phyloP scores from a whole-genome alignment of 2,797 vertebrate species.

The Hybognathus amarus region DNA sequence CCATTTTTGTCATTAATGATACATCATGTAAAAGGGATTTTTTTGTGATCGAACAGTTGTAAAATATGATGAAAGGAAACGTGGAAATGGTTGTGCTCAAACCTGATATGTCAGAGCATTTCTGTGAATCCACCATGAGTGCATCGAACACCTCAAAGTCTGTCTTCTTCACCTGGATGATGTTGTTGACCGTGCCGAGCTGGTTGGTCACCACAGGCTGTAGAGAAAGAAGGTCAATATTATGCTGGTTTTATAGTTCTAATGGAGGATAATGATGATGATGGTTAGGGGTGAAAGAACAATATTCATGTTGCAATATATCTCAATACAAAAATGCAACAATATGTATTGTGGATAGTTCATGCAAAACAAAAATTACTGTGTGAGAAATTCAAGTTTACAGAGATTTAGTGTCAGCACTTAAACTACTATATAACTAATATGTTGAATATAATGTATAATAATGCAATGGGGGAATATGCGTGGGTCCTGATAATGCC shows the following conservation, averaged over 20 bases:
- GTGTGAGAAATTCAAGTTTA: no score
- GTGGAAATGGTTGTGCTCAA: slow-evolving; percentile 53
- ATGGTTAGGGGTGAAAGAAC: background rate
- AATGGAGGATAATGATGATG: background rate
- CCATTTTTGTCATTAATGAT: background rate
- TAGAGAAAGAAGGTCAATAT: slow-evolving; percentile 1
- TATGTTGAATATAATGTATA: no score
- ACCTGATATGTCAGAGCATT: slow-evolving; percentile 96
- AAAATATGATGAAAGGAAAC: background rate
- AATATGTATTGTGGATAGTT: no score
- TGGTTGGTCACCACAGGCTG: slow-evolving; percentile 94
- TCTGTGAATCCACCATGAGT: slow-evolving; percentile 98
- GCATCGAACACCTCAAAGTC: slow-evolving; percentile 99
- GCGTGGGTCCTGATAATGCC: no score
- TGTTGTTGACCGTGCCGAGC: slow-evolving; percentile 94
- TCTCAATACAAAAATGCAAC: no score
- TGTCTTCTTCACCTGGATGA: slow-evolving; percentile 98
- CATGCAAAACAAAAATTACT: no score
- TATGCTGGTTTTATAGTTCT: background rate
- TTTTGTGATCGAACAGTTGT: background rate
- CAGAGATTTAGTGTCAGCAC: no score
- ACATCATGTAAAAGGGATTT: background rate
- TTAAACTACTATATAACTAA: no score
- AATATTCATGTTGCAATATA: no score
- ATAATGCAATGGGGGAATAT: no score